Percentiles rank a stretch among this genome's conserved stretches.
Evolutionary conservation across 1,140 invertebrate species (phyloP).

Genomic region (Hetaerina americana): DNA sequence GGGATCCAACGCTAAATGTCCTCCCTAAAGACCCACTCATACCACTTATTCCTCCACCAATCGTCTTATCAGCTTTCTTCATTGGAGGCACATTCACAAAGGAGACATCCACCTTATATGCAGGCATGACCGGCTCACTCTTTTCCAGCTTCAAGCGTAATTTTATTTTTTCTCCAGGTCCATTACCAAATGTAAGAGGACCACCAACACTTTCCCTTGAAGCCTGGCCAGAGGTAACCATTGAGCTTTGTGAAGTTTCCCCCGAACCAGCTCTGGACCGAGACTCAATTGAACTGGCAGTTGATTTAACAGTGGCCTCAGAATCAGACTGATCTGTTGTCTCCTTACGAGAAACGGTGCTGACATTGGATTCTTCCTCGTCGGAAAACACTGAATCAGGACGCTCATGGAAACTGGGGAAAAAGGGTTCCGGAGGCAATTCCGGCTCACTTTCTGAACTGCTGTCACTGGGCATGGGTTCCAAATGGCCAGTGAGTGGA

Average conservation of each 20-base stretch:
- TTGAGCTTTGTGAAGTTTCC: conserved; percentile 3
- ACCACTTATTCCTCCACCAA: background rate
- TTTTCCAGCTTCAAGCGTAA: conserved; percentile 70
- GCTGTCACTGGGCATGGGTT: conserved; percentile 59
- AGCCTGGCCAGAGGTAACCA: conserved; percentile 17
- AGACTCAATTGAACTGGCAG: conserved; percentile 25
- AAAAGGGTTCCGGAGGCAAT: conserved; percentile 24
- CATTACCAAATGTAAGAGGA: conserved; percentile 21
- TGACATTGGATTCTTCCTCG: conserved; percentile 22
- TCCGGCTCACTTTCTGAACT: conserved; percentile 33
- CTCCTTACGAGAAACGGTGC: conserved; percentile 16
- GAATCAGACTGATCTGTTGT: conserved; percentile 48
- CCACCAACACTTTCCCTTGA: conserved; percentile 13
- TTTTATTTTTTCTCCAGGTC: conserved; percentile 64
- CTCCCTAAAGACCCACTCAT: background rate
- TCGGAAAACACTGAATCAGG: conserved; percentile 43
- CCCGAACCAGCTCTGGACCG: conserved; percentile 1
- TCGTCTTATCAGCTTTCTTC: conserved; percentile 35
- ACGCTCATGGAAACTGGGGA: conserved; percentile 36
- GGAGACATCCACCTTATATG: conserved; percentile 68
- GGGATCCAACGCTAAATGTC: background rate
- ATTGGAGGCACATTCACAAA: conserved; percentile 43
- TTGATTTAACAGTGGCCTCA: conserved; percentile 42
- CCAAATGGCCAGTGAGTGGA: conserved; percentile 71
- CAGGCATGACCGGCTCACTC: conserved; percentile 56